Evolutionary conservation across 2,888 invertebrate species (phyloP), one percentile per base, ranked within the genome.

Genomic region (Drosophila paramelanica): DNA sequence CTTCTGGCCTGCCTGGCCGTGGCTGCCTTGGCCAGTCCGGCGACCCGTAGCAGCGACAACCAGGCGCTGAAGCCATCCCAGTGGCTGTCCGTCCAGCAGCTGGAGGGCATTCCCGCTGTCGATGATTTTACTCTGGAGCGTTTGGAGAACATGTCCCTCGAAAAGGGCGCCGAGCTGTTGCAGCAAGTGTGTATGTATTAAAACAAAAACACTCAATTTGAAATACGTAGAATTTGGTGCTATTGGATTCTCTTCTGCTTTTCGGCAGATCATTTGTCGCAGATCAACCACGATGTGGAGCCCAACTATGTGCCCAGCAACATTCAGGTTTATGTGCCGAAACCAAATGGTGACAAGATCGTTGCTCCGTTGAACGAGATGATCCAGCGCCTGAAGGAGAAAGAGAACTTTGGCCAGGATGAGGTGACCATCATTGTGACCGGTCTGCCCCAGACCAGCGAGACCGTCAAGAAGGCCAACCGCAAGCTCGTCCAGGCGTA

Each of bases 381-480:
- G 31, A 79, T 82, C 31, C 59, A 71, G 39, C 65, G 55, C 1
- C 23, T 82, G 52, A 88, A 89, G 69, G 80, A 79, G 67, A 57
- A 79, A 52, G 43, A 60, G 58, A 77, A 83, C 52, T 84, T 92
- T 36, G 89, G 81, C 27, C 58, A 79, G 41, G 87, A 91, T 17
- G 92, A 92, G 67, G 87, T 91, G 3, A 90, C 92, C 62, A 81
- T 91, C 67, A 82, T 89, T 46, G 79, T 91, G 14, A 89, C 91
- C 25, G 92, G 91, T 7, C 57, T 92, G 53, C 82, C 90, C 43
- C 73, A 88, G 53, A 81, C 67, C 52, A 61, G 76, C 20, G 76
- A 86, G n/a, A 77, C 83, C 6, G 80, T 89, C 3, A 77, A 72
- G 56, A 90, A 91, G 72, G 89, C 90, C 33, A 79, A 59, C n/a